Evolutionary conservation across 2,888 invertebrate genomes (phyloP), one percentile per base, ranked within the genome.

Genomic region (Trichopria drosophilae): DNA sequence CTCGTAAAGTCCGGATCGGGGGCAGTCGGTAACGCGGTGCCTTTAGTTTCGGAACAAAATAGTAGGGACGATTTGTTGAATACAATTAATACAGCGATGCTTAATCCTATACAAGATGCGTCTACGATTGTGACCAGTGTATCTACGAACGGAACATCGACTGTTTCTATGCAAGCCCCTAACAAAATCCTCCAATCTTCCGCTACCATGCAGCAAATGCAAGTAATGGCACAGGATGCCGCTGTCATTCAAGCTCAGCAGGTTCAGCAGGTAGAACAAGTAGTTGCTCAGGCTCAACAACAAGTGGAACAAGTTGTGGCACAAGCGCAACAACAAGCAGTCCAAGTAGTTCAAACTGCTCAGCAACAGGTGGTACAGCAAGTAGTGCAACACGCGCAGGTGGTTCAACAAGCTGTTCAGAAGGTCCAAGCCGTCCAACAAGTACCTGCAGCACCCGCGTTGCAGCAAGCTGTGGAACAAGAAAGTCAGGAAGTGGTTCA

Each of bases 261-360:
- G 18, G 56, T 53, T 1, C 56, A 56, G 12, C 56, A 56, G 26
- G 55, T 75, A 4, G 75, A 75, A 22, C 75, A 75, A 16, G 75
- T 74, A 1, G 73, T 75, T 1, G 75, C 73, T 2, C 73, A 73
- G 7, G 75, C 71, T 3, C 73, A 73, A 39, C 73, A 75, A 24
- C 74, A 75, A 42, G 75, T 75, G 1, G 74, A 75, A 22, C 74
- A 75, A 53, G 73, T 73, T 1, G 75, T 75, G 0, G 73, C 73
- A 0, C 75, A 75, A 23, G 75, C 70, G 4, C 74, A 75, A 10
- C 74, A 75, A 35, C 75, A 75, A 40, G 75, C 75, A 0, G 73
- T 71, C 0, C 71, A 75, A 23, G 72, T 71, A 2, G 75, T 74
- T 2, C 71, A 74, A 15, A 71, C 72, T 42, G 75, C 75, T 0